Evolutionary conservation across 2,797 vertebrate genomes (phyloP), one percentile per base, ranked within the genome.

Genomic region (Sphenodon punctatus): DNA sequence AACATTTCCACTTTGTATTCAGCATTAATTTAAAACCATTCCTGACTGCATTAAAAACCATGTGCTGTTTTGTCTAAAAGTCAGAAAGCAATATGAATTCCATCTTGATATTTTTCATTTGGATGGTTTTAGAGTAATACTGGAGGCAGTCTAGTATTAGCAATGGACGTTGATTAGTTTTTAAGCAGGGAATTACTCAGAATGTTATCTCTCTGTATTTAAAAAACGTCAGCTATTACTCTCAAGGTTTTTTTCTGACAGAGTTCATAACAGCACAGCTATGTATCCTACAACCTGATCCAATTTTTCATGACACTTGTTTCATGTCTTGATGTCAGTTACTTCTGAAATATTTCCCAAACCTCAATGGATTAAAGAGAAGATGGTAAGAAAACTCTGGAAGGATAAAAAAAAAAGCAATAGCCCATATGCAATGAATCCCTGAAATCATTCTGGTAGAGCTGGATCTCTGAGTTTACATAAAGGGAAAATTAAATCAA

Each of bases 401-500:
- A 75, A 76, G 82, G 85, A 81, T 87, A 78, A 89, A 81, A 80
- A 89, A 81, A 80, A 41, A 74, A 56, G 84, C 79, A 89, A 81
- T 69, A 42, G 38, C 71, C 86, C 66, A 14, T 27, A 82, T 27
- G 88, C 87, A 91, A 88, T 2, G 91, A 92, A 83, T 89, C 91
- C 81, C 82, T 63, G 75, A 82, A 91, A 91, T 92, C 85, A 55
- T 49, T 75, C 87, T 90, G 88, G 90, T 48, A 87, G 90, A 93
- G 90, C 77, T 80, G 86, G 90, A 86, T 70, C 78, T 89, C 69
- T 55, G 75, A 92, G 88, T 86, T 91, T 90, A 90, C 91, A 92
- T 75, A 81, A 89, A 93, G 82, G 65, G 88, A 90, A 91, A 93
- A 93, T 94, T 86, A 93, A 90, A 94, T 89, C 89, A 94, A 89